Conservation (phyloP, 2,113 vertebrate species). For the Colius striatus region DNA sequence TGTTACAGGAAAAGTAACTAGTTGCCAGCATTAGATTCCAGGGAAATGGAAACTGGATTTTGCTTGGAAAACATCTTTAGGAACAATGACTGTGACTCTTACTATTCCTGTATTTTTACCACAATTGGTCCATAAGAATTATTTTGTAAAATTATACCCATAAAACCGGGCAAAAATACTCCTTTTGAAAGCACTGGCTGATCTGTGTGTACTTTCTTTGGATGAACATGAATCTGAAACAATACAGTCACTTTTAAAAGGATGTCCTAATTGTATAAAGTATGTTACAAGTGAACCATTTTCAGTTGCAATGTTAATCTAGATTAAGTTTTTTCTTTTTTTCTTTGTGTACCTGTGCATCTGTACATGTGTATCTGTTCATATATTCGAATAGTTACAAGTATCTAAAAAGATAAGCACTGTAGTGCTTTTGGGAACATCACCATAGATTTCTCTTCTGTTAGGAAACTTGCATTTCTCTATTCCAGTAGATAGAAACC, state of each 20-base stretch:
- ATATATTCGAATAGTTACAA: not conserved
- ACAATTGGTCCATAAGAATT: not conserved
- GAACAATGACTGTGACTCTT: not conserved
- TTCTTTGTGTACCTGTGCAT: not conserved
- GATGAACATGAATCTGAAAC: not conserved
- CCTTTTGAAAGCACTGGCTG: not conserved
- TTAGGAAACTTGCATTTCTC: not conserved
- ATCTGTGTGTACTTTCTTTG: not conserved
- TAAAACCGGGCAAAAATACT: not conserved
- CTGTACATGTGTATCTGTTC: not conserved
- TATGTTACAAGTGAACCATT: not conserved
- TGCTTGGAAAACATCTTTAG: conserved; percentile 7
- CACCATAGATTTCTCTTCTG: not conserved
- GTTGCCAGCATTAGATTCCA: not conserved
- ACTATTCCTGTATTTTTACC: not conserved
- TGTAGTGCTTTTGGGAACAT: not conserved
- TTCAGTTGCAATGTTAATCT: not conserved
- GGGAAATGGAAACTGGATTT: not conserved
- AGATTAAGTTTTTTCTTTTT: not conserved
- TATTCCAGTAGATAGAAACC: not conserved
- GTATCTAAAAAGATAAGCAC: not conserved
- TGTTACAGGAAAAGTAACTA: not conserved
- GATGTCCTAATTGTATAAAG: not conserved
- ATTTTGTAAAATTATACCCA: not conserved
- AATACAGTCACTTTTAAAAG: not conserved